Conservation (phyloP, 2,113 vertebrate species). For the Marcusenius ussheri region DNA sequence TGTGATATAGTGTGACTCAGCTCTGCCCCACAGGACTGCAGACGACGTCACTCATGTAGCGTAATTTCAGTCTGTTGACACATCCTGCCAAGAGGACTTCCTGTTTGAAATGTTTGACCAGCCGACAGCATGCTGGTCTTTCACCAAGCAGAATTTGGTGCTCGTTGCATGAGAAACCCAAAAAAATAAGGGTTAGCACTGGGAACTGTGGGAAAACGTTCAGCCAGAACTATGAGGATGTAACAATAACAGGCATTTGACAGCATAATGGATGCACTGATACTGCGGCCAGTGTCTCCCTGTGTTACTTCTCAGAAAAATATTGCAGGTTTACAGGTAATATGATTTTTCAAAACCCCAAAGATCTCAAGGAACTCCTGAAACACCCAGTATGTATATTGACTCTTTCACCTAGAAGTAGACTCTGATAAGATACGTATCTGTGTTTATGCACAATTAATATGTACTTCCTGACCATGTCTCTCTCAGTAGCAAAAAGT, state of each 20-base stretch:
- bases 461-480: not conserved
- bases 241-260: not conserved
- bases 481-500: not conserved
- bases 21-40: too few relatives aligned
- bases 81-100: not conserved
- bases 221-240: not conserved
- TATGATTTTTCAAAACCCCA: not conserved
- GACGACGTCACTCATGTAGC: not conserved
- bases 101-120: not conserved
- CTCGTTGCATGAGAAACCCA: not conserved
- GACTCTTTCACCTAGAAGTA: not conserved
- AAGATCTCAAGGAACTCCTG: not conserved
- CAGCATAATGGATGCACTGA: not conserved
- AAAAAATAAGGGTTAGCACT: not conserved
- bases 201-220: not conserved
- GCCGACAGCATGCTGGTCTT: not conserved
- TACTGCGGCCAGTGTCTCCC: not conserved
- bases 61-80: not conserved
- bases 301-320: not conserved
- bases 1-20: not conserved
- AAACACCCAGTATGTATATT: not conserved
- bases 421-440: not conserved
- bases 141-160: not conserved
- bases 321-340: not conserved
- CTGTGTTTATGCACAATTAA: not conserved